These are phyloP conservation scores for Heteromurus nitidus DNA, from an alignment of 2,888 invertebrate species.

Conservation along the genomic window DNA sequence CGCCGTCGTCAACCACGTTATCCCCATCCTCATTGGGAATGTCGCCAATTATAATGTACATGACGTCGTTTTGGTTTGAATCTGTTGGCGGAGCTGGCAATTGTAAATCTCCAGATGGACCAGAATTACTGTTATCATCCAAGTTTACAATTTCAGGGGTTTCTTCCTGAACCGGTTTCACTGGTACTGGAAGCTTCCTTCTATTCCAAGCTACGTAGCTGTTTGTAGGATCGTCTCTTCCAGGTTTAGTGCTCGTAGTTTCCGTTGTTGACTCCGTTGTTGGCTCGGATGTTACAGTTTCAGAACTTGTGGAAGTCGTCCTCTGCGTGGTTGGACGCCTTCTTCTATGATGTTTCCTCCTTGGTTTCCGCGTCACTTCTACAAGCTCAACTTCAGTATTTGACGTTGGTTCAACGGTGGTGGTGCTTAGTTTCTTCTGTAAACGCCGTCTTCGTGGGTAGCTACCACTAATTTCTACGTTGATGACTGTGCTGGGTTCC, in stretches of 20 bases:
- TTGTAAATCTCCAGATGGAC: not conserved
- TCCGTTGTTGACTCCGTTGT: not conserved
- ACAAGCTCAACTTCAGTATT: no score
- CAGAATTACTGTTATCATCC: not conserved
- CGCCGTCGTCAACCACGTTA: conserved; percentile 11
- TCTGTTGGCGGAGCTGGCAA: conserved; percentile 8
- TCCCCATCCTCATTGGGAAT: conserved; percentile 26
- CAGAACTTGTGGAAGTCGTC: not conserved
- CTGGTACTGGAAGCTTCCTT: not conserved
- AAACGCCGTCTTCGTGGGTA: conserved; percentile 25
- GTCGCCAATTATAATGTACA: conserved; percentile 52
- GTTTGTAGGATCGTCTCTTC: not conserved
- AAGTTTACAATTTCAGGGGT: not conserved
- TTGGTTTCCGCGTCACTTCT: not conserved
- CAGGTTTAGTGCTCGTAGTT: not conserved
- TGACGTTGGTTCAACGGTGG: not conserved
- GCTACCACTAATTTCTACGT: conserved; percentile 55
- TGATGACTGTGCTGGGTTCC: conserved; percentile 47
- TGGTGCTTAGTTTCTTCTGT: not conserved
- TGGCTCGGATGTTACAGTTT: not conserved
- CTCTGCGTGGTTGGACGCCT: not conserved
- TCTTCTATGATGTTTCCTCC: not conserved
- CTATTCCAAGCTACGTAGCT: not conserved
- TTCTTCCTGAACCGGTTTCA: not conserved
- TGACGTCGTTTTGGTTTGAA: no score